A percentile compares a stretch with the other conserved stretches of the same genome.
Evolutionary conservation across 2,797 vertebrate species (phyloP).

Genomic region (Sarcophilus harrisii): DNA sequence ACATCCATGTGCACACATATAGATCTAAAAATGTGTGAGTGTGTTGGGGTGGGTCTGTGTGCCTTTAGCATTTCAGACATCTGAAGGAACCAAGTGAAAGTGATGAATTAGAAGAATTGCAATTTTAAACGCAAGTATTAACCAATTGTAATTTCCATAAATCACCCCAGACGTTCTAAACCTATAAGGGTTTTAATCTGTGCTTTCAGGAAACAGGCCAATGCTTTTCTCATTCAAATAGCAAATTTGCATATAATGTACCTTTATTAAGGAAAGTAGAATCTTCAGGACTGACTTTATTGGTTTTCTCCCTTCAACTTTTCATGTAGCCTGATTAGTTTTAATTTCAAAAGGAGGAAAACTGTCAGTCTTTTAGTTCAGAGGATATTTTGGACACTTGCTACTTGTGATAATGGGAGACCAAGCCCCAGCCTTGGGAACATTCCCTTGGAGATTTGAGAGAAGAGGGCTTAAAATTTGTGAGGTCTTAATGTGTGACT

Average conservation of each 20-base stretch:
- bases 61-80: not conserved
- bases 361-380: not conserved
- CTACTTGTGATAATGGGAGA: not conserved
- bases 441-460: not conserved
- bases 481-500: not conserved
- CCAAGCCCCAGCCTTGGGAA: not conserved
- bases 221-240: constrained; percentile 49
- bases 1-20: not conserved
- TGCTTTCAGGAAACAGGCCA: constrained; percentile 50
- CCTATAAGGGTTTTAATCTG: constrained; percentile 64
- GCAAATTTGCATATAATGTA: constrained; percentile 17
- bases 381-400: not conserved
- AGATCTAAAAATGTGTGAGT: not conserved
- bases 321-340: constrained; percentile 37
- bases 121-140: constrained; percentile 68
- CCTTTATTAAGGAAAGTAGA: constrained; percentile 40
- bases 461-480: not conserved
- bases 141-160: constrained; percentile 71
- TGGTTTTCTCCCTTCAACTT: constrained; percentile 34
- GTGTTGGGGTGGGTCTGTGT: not conserved
- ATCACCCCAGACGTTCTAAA: constrained; percentile 57
- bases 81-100: constrained; percentile 43
- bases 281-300: constrained; percentile 25
- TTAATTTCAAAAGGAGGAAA: not conserved
- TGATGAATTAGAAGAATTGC: constrained; percentile 64